Conservation (phyloP, 2,888 invertebrate genomes). For the Callimorpha dominula region DNA sequence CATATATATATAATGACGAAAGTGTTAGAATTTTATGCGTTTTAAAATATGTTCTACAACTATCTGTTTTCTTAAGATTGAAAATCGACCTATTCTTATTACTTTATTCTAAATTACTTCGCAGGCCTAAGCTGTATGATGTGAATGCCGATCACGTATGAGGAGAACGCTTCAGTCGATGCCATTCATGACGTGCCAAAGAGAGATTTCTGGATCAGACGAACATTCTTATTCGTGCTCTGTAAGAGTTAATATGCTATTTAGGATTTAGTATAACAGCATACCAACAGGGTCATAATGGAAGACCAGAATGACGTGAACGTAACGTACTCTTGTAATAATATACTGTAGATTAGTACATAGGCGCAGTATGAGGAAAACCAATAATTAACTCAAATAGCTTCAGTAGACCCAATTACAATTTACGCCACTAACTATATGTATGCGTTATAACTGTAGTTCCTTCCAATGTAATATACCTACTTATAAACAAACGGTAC, state of each 20-base stretch:
- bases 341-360: neutral
- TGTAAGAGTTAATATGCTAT: conserved; percentile 27
- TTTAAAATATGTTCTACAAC: too few species aligned
- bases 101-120: conserved; percentile 25
- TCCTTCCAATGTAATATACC: too few species aligned
- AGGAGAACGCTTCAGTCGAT: conserved; percentile 49
- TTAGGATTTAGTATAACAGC: conserved; percentile 23
- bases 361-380: neutral
- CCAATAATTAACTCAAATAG: neutral
- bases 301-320: neutral
- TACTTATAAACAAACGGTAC: too few species aligned
- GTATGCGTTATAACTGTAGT: too few species aligned
- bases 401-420: neutral
- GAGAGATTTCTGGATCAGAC: conserved; percentile 49
- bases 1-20: too few species aligned
- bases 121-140: conserved; percentile 22
- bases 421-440: neutral
- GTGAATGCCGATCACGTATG: conserved; percentile 50
- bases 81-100: too few species aligned
- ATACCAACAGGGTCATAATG: neutral
- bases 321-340: neutral
- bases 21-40: too few species aligned
- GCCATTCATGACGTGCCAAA: conserved; percentile 51
- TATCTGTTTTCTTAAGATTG: too few species aligned
- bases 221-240: conserved; percentile 43